Evolutionary conservation across 2,113 vertebrate species (phyloP).

Genomic region (Charina bottae): DNA sequence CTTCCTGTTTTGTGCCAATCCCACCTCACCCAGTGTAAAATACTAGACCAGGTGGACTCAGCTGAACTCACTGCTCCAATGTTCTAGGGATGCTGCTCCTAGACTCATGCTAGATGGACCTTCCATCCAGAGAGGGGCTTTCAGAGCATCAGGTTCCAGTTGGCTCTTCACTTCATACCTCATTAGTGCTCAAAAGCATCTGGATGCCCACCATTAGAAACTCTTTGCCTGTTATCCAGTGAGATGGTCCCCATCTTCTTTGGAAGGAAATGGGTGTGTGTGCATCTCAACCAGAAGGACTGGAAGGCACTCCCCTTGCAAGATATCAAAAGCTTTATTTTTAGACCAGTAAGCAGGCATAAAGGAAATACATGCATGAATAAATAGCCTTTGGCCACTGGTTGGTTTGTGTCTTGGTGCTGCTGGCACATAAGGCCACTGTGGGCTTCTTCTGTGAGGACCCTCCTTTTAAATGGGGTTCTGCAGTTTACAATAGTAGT

Average conservation of each 20-base stretch:
- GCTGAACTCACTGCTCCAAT: neutral
- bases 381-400: neutral
- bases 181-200: neutral
- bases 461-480: neutral
- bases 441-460: neutral
- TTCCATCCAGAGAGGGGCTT: neutral
- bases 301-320: neutral
- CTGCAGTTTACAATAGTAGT: neutral
- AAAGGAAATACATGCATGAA: neutral
- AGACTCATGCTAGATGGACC: too few relatives aligned
- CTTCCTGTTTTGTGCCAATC: neutral
- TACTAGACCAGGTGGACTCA: neutral
- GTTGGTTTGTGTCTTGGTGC: neutral
- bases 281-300: neutral
- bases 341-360: neutral
- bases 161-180: neutral
- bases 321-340: neutral
- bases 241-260: neutral
- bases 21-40: neutral
- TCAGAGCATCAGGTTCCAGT: neutral
- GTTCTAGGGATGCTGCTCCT: neutral
- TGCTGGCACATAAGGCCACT: neutral
- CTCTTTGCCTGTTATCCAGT: neutral
- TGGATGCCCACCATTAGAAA: neutral
- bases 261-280: neutral